Percentiles rank a stretch among this genome's conserved stretches.
Conservation (phyloP, 2,797 vertebrate species). For the Crypturellus tataupa region DNA sequence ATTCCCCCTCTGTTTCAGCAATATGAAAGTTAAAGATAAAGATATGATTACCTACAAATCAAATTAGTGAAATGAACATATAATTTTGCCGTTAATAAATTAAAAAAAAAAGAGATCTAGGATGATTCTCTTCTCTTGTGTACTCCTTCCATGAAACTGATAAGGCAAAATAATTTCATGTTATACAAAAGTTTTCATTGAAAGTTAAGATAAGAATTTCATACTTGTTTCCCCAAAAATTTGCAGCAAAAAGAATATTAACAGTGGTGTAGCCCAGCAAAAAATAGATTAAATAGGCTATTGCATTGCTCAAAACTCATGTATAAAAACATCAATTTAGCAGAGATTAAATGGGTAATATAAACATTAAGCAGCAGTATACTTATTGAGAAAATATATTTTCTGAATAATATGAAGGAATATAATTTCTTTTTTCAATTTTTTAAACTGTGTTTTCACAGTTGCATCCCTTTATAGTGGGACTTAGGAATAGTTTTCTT, state of each 20-base stretch:
- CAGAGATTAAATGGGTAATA: background rate
- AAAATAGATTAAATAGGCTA: background rate
- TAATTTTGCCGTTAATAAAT: background rate
- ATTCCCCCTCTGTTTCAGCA: background rate
- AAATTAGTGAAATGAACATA: constrained; percentile 2
- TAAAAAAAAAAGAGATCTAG: background rate
- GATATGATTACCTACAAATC: background rate
- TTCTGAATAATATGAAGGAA: background rate
- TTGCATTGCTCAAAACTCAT: background rate
- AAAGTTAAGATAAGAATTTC: constrained; percentile 3
- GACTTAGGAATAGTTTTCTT: background rate
- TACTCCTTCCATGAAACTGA: constrained; percentile 30
- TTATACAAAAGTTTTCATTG: background rate
- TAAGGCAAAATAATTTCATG: constrained; percentile 32
- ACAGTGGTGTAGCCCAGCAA: background rate
- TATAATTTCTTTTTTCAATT: background rate
- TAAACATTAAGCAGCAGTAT: background rate
- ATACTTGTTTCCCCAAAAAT: background rate
- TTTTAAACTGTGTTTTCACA: background rate
- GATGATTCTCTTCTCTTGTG: constrained; percentile 18
- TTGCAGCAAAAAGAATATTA: background rate
- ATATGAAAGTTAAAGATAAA: constrained; percentile 24
- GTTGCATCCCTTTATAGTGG: background rate
- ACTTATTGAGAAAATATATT: background rate
- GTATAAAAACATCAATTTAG: background rate